Base-by-base conservation (phyloP, 2,888 invertebrate species). In the Orthosia gracilis region DNA sequence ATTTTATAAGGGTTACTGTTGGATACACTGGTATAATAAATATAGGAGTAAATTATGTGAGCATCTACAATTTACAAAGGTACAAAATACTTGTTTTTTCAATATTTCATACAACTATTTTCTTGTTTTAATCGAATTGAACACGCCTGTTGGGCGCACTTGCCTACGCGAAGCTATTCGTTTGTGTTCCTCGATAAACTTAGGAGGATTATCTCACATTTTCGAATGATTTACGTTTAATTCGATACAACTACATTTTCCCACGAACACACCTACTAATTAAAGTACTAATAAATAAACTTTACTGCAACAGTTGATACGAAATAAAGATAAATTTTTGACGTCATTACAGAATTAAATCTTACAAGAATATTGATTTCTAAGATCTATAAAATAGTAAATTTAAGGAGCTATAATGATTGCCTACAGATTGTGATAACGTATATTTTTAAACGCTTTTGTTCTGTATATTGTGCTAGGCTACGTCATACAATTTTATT, bases 291-390 rank as follows among this genome's bases (percentile, higher is more conserved):
- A 55, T 31, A 31, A 58, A 13, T 50, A 40, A 49, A 65, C 12
- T 52, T 23, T 23, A 52, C 49, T 52, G 26, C 17, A 76, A 57
- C n/a, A 65, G 47, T 61, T 71, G 21, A 49, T 63, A 50, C 5
- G 7, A 57, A 64, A 13, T 54, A 17, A 66, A n/a, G 17, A 57
- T 57, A 64, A 49, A 54, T n/a, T 26, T 54, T 23, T 64, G 52
- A 82, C 78, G 67, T 73, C 78, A 78, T 57, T n/a, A 69, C 54
- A 59, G 50, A 66, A 67, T 63, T 7, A 40, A 40, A 26, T 17
- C 3, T 23, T 21, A 69, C 40, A 72, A 77, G 17, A 31, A 13
- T 5, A 52, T 18, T 13, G 21, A 58, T 26, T 69, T 68, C 15
- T 50, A 52, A 26, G 72, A 58, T 59, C 12, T 52, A 21, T 59